Evolutionary conservation across 2,888 invertebrate species (phyloP).

Genomic region (Autographa gamma): DNA sequence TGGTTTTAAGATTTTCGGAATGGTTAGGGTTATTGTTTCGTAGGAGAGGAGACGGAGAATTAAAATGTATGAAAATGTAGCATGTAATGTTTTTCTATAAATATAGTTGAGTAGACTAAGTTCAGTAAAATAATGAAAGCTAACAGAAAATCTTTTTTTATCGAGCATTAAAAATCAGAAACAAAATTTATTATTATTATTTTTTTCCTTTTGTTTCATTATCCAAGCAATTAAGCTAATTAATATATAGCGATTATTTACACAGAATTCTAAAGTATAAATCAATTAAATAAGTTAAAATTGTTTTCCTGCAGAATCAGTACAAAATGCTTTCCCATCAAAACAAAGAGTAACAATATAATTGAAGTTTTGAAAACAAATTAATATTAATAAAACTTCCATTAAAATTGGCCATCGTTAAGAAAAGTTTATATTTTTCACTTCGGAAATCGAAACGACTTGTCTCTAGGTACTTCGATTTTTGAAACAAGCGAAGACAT

Average conservation of each 20-base stretch:
- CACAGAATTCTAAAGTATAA: constrained; percentile 25
- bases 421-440: constrained; percentile 44
- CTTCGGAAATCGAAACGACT: constrained; percentile 14
- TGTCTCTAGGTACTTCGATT: neutral
- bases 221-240: too few species aligned
- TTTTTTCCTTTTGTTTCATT: too few species aligned
- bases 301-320: constrained; percentile 39
- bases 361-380: constrained; percentile 60
- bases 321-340: constrained; percentile 37
- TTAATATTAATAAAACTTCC: constrained; percentile 63
- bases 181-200: too few species aligned
- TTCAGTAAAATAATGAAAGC: too few species aligned
- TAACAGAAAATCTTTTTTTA: too few species aligned
- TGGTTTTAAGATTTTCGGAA: too few species aligned
- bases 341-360: constrained; percentile 51
- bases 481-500: neutral
- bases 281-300: constrained; percentile 45
- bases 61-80: too few species aligned
- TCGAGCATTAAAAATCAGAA: too few species aligned
- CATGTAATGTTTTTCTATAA: too few species aligned
- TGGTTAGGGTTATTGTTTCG: too few species aligned
- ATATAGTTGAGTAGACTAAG: too few species aligned
- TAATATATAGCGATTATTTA: constrained; percentile 10
- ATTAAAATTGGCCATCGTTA: constrained; percentile 60
- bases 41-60: too few species aligned